Base-by-base conservation (phyloP, 2,113 vertebrate genomes). In the Trichomycterus rosablanca region DNA sequence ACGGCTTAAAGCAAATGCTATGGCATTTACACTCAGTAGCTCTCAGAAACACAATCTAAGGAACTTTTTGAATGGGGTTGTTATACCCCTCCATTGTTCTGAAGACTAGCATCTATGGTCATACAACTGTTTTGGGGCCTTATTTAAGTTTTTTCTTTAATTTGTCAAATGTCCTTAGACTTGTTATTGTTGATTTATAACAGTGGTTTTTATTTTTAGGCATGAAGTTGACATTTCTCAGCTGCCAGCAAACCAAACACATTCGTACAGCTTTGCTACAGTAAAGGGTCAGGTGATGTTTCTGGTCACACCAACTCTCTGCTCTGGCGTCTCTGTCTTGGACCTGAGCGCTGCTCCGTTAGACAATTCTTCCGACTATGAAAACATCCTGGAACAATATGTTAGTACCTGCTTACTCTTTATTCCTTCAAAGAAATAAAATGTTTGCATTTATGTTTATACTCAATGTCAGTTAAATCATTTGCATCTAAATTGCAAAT, bases 321-420 rank as follows among this genome's bases (percentile, higher is more conserved):
- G 90, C 59, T 66, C 80, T 1, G 93, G 93, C 4, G 92, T 94
- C 35, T 93, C 93, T 1, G 72, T 97, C 73, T 89, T 89, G 9
- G 93, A 98, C 62, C 73, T 92, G 2, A 88, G 87, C 11, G 76
- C 85, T 12, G 89, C 91, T 70, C 84, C 84, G 9, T 73, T 97
- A 67, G 88, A 83, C 34, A 90, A 93, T 53, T 67, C 86, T 24
- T 76, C 40, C 0, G 91, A 92, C 67, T 81, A 76, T 64, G 77
- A 87, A 1, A 73, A 77, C 63, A 84, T 92, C 6, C 26, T 75
- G 58, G 77, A 90, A 16, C 86, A 83, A 75, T 95, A 92, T 14
- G 95, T 97, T 80, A 82, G 94, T 88, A 37, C 4, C 8, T 49
- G 12, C 3, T 15, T 2, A 11, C n/a, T 16, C 9, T 40, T 14